Conservation (phyloP, 2,113 vertebrate genomes). For the Dipodomys stephensi region DNA sequence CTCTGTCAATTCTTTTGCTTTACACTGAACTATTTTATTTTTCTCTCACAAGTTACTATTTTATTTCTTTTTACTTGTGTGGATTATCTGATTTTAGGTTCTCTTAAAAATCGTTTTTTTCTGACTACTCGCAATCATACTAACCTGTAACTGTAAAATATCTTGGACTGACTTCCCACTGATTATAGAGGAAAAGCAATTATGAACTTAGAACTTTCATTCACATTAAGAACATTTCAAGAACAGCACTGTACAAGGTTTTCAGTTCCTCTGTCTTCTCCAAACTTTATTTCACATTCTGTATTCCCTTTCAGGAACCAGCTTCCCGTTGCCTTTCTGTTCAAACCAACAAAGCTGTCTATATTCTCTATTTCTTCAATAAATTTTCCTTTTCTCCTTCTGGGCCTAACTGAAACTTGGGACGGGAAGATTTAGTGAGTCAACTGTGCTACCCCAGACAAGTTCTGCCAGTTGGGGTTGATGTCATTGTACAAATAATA, state of each 20-base stretch:
- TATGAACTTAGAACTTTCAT: background rate
- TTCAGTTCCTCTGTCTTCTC: background rate
- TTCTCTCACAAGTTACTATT: too few species aligned
- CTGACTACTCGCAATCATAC: background rate
- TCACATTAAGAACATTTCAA: background rate
- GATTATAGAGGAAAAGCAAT: background rate
- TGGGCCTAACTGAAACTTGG: too few species aligned
- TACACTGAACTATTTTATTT: background rate
- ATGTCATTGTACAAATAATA: background rate
- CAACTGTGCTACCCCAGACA: background rate
- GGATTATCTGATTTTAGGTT: background rate
- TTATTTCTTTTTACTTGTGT: slow-evolving; percentile 10
- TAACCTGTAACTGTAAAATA: background rate
- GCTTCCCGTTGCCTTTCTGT: background rate
- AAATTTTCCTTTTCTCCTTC: background rate
- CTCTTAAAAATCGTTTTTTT: slow-evolving; percentile 14
- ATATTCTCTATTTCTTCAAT: background rate
- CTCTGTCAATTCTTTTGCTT: background rate
- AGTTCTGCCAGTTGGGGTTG: background rate
- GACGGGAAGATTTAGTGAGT: background rate
- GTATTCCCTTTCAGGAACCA: background rate
- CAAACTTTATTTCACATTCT: background rate
- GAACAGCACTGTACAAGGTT: background rate
- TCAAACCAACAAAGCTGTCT: slow-evolving; percentile 4
- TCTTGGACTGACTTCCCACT: background rate